Evolutionary conservation across 2,113 vertebrate genomes (phyloP).

Genomic region (Notarius lentiginosus): DNA sequence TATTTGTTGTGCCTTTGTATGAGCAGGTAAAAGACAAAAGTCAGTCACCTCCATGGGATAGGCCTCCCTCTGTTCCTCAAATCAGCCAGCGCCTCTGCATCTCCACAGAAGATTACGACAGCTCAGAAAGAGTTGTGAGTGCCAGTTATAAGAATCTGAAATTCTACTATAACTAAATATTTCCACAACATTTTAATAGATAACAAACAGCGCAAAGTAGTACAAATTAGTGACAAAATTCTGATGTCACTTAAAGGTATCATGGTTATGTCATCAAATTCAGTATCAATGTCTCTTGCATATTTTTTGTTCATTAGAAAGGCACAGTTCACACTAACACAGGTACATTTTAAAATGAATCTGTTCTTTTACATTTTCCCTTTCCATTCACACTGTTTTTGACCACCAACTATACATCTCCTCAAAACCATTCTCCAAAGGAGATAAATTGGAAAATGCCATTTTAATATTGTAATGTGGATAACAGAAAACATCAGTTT

Average conservation of each 20-base stretch:
- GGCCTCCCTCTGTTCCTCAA: conserved; percentile 61
- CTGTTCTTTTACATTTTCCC: neutral
- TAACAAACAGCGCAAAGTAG: neutral
- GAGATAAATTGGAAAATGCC: neutral
- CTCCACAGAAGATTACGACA: conserved; percentile 71
- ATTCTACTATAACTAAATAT: neutral
- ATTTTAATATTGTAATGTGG: neutral
- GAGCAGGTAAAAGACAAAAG: conserved; percentile 73
- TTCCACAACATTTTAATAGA: neutral
- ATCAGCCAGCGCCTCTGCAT: conserved; percentile 63
- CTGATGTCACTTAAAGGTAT: neutral
- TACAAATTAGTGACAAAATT: neutral
- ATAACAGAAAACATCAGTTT: neutral
- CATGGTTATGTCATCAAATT: neutral
- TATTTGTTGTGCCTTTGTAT: neutral
- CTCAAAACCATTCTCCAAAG: neutral
- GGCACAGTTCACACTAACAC: neutral
- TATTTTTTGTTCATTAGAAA: neutral
- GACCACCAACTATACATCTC: neutral
- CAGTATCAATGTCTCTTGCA: neutral
- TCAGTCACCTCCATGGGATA: conserved; percentile 63
- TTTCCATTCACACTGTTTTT: neutral
- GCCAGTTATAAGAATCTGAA: neutral
- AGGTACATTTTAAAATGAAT: neutral
- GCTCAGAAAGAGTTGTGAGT: conserved; percentile 74